Conservation (phyloP, 1,140 invertebrate genomes). For the Panagrolaimus sp. region DNA sequence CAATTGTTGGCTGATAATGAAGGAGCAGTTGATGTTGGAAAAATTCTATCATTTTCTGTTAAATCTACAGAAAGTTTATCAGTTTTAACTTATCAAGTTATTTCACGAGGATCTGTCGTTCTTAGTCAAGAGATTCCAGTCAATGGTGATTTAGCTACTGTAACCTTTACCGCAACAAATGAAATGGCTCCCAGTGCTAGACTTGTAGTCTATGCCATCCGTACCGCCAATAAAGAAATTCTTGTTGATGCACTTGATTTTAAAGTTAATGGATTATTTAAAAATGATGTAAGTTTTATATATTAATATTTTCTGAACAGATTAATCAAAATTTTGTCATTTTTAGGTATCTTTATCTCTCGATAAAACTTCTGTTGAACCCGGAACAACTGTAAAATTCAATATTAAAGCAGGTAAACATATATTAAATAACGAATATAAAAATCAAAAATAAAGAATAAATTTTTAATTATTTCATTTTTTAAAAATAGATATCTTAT, state of each 20-base stretch:
- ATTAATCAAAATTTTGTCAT: neutral
- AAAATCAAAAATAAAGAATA: too few species aligned
- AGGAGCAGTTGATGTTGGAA: slow-evolving; percentile 67
- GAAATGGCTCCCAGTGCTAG: slow-evolving; percentile 78
- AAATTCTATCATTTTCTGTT: slow-evolving; percentile 60
- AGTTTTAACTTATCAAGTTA: slow-evolving; percentile 71
- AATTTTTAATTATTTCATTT: too few species aligned
- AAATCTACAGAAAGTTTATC: slow-evolving; percentile 73
- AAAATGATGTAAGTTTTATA: slow-evolving; percentile 70
- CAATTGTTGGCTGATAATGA: slow-evolving; percentile 67
- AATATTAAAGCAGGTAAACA: slow-evolving; percentile 63
- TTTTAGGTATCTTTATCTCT: slow-evolving; percentile 44
- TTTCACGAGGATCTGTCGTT: slow-evolving; percentile 79
- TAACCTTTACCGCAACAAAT: slow-evolving; percentile 67
- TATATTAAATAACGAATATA: too few species aligned
- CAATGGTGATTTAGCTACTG: slow-evolving; percentile 55
- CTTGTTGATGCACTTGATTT: slow-evolving; percentile 76
- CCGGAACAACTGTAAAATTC: slow-evolving; percentile 55
- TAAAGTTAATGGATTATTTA: slow-evolving; percentile 70
- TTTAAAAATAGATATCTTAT: too few species aligned
- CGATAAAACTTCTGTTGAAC: slow-evolving; percentile 48
- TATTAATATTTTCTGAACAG: neutral
- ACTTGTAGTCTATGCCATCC: slow-evolving; percentile 69
- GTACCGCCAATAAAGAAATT: slow-evolving; percentile 69
- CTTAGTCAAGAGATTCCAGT: slow-evolving; percentile 67